Conservation (phyloP, 2,797 vertebrate genomes). For the Melanotaenia parkinsoni region DNA sequence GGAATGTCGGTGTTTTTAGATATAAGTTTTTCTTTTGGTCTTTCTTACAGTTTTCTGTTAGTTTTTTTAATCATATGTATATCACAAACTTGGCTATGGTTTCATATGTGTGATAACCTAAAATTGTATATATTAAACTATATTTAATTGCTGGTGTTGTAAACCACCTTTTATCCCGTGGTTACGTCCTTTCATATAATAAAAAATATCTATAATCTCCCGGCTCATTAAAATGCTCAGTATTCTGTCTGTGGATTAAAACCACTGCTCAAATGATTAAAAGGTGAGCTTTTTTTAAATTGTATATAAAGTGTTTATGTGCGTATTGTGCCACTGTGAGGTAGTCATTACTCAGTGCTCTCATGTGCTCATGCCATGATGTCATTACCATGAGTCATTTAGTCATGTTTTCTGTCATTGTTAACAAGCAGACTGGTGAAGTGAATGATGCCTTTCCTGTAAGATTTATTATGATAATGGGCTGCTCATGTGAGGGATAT, state of each 20-base stretch:
- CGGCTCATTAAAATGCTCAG: background rate
- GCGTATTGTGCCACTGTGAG: constrained; percentile 44
- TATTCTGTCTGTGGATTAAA: background rate
- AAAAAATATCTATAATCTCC: background rate
- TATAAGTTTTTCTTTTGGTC: constrained; percentile 10
- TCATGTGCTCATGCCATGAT: constrained; percentile 65
- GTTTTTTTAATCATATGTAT: background rate
- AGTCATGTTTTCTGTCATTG: constrained; percentile 19
- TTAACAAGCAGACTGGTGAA: constrained; percentile 37
- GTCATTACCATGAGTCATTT: constrained; percentile 57
- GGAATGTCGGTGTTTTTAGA: background rate
- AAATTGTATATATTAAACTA: too few relatives aligned
- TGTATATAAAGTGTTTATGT: constrained; percentile 12
- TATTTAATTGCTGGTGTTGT: background rate
- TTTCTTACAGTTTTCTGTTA: background rate
- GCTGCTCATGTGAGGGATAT: constrained; percentile 31
- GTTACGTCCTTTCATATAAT: background rate
- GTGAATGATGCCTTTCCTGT: constrained; percentile 49
- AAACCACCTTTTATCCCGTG: background rate
- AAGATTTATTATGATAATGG: constrained; percentile 68
- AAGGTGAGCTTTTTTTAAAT: constrained; percentile 37
- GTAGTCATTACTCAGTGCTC: constrained; percentile 31
- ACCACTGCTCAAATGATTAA: background rate
- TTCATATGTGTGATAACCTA: background rate
- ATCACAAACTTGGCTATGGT: background rate